Conservation (phyloP, 1,140 invertebrate genomes). For the Cardiocondyla obscurior region DNA sequence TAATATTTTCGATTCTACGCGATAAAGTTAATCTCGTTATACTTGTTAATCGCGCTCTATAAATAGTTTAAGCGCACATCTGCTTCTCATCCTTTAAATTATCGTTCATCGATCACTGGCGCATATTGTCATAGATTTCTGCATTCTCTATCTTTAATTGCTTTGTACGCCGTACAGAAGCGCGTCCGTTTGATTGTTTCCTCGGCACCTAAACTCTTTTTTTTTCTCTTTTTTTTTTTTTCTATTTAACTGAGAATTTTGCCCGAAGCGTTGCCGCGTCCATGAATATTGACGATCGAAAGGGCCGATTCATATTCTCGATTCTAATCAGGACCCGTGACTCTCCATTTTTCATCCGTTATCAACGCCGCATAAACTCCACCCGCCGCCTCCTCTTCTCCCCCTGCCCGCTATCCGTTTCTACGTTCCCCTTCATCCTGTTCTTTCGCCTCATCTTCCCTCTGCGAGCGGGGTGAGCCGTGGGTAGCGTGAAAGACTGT, state of each 20-base stretch:
- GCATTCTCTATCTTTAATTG: conserved; percentile 22
- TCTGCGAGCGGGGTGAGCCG: neutral
- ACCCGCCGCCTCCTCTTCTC: neutral
- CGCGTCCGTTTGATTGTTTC: conserved; percentile 25
- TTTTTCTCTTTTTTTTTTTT: conserved; percentile 29
- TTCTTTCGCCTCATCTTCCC: conserved; percentile 7
- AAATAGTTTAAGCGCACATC: neutral
- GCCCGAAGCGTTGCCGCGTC: conserved; percentile 30
- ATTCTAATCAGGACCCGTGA: conserved; percentile 66
- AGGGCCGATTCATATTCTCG: conserved; percentile 66
- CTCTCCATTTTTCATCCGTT: conserved; percentile 71
- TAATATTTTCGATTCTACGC: neutral
- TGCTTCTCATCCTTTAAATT: conserved; percentile 7
- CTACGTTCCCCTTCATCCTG: neutral
- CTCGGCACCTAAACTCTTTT: conserved; percentile 6
- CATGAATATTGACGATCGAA: conserved; percentile 69
- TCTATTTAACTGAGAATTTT: conserved; percentile 47
- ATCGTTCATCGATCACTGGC: neutral
- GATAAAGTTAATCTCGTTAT: neutral
- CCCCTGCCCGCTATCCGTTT: neutral
- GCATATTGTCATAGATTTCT: neutral
- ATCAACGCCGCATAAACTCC: conserved; percentile 63
- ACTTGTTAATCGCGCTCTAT: neutral
- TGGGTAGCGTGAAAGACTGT: conserved; percentile 23
- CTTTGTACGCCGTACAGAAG: conserved; percentile 5